A percentile compares a stretch with the other conserved stretches of the same genome.
phyloP scores from a whole-genome alignment of 2,797 vertebrate species.

The Heliangelus exortis region DNA sequence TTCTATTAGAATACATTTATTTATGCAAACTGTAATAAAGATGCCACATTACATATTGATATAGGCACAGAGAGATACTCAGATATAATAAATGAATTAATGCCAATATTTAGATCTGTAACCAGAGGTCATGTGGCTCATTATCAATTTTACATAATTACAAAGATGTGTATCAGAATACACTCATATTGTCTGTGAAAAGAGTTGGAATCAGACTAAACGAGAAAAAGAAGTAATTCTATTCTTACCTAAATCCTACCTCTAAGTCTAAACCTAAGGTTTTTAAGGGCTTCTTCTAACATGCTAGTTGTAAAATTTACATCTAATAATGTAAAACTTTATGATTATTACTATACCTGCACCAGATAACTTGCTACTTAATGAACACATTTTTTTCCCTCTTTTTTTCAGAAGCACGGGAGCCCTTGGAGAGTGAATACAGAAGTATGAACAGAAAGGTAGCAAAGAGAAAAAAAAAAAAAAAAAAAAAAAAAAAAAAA shows the following conservation, averaged over 20 bases:
- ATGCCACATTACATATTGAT: not conserved
- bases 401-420: not conserved
- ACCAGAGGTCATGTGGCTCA: not conserved
- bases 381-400: not conserved
- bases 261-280: not conserved
- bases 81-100: not conserved
- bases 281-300: not conserved
- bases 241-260: not conserved
- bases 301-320: not conserved
- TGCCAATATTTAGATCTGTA: not conserved
- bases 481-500: not conserved
- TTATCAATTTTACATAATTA: not conserved
- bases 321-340: not conserved
- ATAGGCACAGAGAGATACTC: not conserved
- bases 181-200: not conserved
- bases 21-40: not conserved
- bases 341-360: not conserved
- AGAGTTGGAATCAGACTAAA: not conserved
- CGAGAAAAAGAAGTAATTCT: not conserved
- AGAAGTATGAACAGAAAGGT: not conserved
- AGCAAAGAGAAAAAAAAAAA: fast-evolving
- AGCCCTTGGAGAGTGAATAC: fast-evolving
- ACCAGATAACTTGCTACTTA: not conserved
- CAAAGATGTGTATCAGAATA: not conserved
- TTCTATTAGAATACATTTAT: not conserved